Conservation (phyloP, 2,113 vertebrate species). For the Naja naja region DNA sequence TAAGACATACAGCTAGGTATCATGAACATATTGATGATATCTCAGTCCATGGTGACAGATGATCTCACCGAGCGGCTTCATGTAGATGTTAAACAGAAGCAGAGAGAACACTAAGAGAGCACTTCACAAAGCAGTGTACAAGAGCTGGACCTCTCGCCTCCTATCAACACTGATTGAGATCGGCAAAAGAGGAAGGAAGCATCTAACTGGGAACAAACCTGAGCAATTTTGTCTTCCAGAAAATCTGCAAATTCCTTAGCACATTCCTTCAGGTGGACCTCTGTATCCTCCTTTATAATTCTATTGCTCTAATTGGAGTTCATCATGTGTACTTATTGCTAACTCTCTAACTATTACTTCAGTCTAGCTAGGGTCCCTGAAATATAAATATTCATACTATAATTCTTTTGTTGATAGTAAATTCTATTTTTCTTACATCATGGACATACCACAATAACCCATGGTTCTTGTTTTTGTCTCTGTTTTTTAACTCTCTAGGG, state of each 20-base stretch:
- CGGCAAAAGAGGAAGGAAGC: too few relatives aligned
- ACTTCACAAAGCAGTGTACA: too few relatives aligned
- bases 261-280: background rate
- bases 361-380: background rate
- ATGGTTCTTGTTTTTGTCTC: background rate
- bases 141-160: too few relatives aligned
- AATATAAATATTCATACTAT: background rate
- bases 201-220: background rate
- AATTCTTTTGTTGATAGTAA: background rate
- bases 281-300: background rate
- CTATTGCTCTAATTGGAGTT: background rate
- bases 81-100: too few relatives aligned
- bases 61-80: too few relatives aligned
- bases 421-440: background rate
- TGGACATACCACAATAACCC: background rate
- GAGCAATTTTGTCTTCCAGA: background rate
- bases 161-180: too few relatives aligned
- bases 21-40: too few relatives aligned
- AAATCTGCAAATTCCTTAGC: background rate
- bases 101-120: too few relatives aligned
- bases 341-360: background rate
- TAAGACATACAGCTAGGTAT: too few relatives aligned
- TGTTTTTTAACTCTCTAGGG: background rate
- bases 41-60: too few relatives aligned
- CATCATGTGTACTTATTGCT: background rate